Percentiles rank a stretch among this genome's conserved stretches.
Evolutionary conservation across 2,888 invertebrate genomes (phyloP).

Genomic region (Dorcus parallelipipedus): DNA sequence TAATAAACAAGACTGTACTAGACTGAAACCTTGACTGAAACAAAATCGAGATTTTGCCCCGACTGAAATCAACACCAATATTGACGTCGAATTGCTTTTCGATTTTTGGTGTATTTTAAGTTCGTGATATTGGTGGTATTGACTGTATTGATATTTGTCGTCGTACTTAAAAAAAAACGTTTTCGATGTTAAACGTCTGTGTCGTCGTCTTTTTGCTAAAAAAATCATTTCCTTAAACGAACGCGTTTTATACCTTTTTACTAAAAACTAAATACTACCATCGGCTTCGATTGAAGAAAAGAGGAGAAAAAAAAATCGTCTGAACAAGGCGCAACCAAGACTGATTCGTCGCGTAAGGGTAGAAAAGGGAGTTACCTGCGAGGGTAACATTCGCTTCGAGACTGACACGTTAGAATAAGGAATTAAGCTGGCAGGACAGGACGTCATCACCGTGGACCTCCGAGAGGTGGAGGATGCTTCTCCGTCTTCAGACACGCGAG

Average conservation of each 20-base stretch:
- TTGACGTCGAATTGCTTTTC: slow-evolving; percentile 25
- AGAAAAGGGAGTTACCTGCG: not conserved
- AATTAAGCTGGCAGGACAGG: slow-evolving; percentile 45
- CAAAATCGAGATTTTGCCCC: slow-evolving; percentile 18
- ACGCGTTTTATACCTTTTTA: slow-evolving; percentile 1
- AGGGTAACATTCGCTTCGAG: slow-evolving; percentile 1
- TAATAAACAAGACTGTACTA: slow-evolving; percentile 40
- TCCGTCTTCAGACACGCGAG: slow-evolving; percentile 35
- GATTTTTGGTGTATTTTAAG: slow-evolving; percentile 23
- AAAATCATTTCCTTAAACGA: slow-evolving; percentile 1
- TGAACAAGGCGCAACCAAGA: not conserved
- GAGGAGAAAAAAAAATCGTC: not conserved
- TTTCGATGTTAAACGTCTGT: slow-evolving; percentile 9
- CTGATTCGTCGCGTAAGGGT: slow-evolving; percentile 6
- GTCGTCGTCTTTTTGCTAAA: slow-evolving; percentile 8
- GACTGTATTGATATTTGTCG: slow-evolving; percentile 9
- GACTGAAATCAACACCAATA: slow-evolving; percentile 37
- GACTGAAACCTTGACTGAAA: slow-evolving; percentile 37
- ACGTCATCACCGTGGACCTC: slow-evolving; percentile 45
- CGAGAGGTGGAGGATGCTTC: slow-evolving; percentile 47
- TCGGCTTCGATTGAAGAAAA: not conserved
- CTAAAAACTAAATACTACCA: not conserved
- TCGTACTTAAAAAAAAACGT: not conserved
- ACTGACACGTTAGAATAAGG: slow-evolving; percentile 8
- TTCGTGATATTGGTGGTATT: slow-evolving; percentile 4